Percentiles rank a stretch among this genome's conserved stretches.
Conservation (phyloP, 2,113 vertebrate species). For the Spea bombifrons region DNA sequence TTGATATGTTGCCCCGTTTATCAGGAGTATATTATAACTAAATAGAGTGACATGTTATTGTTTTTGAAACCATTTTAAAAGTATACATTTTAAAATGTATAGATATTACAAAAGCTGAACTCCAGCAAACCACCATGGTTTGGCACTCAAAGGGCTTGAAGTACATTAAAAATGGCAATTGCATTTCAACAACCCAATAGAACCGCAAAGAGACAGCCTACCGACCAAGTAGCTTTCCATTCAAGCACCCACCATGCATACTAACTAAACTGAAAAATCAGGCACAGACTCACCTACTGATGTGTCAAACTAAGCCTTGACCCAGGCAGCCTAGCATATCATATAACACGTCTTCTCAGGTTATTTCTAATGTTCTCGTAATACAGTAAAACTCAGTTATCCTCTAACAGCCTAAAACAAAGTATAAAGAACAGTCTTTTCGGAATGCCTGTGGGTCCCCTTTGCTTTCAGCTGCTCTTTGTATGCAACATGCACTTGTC, state of each 20-base stretch:
- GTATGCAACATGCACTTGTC: constrained; percentile 40
- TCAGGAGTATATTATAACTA: too few relatives aligned
- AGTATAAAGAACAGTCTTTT: constrained; percentile 24
- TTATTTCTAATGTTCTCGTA: constrained; percentile 3
- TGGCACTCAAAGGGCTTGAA: neutral
- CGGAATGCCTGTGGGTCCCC: constrained; percentile 25
- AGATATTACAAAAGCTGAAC: neutral
- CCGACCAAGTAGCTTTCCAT: neutral
- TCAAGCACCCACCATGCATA: neutral
- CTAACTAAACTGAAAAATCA: neutral
- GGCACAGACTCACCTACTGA: neutral
- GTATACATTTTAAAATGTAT: too few relatives aligned
- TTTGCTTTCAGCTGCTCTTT: constrained; percentile 39
- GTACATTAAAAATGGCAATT: neutral
- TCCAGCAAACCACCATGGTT: neutral
- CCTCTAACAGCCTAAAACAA: constrained; percentile 8
- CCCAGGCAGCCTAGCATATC: neutral
- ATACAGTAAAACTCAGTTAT: neutral
- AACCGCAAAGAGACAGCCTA: neutral
- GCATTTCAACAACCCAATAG: neutral
- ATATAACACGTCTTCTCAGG: neutral
- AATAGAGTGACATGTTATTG: too few relatives aligned
- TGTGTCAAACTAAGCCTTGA: neutral
- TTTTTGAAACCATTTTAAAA: too few relatives aligned
- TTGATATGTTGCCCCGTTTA: too few relatives aligned